A percentile compares a stretch with the other conserved stretches of the same genome.
Evolutionary conservation across 2,888 invertebrate genomes (phyloP).

Genomic region (Miltochrista miniata): DNA sequence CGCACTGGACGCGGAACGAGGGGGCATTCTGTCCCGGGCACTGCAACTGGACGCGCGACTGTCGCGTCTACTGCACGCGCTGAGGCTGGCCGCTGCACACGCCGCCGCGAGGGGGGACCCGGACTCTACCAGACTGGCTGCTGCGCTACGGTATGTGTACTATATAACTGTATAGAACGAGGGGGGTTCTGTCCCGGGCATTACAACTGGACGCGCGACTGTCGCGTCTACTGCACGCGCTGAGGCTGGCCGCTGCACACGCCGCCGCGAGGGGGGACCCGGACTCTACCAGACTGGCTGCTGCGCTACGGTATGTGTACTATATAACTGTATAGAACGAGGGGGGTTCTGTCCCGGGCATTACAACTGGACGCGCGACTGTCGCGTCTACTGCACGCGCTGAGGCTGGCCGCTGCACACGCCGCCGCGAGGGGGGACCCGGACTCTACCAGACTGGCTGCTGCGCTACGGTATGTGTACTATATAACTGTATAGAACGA

Average conservation of each 20-base stretch:
- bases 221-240: slow-evolving; percentile 66
- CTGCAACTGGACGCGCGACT: slow-evolving; percentile 79
- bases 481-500: no score
- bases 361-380: slow-evolving; percentile 79
- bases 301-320: slow-evolving; percentile 82
- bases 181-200: slow-evolving; percentile 87
- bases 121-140: slow-evolving; percentile 73
- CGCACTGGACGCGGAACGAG: slow-evolving; percentile 51
- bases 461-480: slow-evolving; percentile 82
- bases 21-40: slow-evolving; percentile 87
- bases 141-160: slow-evolving; percentile 82
- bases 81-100: slow-evolving; percentile 85
- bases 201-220: slow-evolving; percentile 79
- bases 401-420: slow-evolving; percentile 85
- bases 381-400: slow-evolving; percentile 66
- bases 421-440: slow-evolving; percentile 85
- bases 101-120: slow-evolving; percentile 85
- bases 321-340: no score
- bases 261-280: slow-evolving; percentile 85
- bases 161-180: no score
- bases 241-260: slow-evolving; percentile 85
- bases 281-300: slow-evolving; percentile 73
- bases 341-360: slow-evolving; percentile 87
- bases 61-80: slow-evolving; percentile 66
- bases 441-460: slow-evolving; percentile 73